Evolutionary conservation across 2,113 vertebrate genomes (phyloP).

Genomic region (Poecilia latipinna): DNA sequence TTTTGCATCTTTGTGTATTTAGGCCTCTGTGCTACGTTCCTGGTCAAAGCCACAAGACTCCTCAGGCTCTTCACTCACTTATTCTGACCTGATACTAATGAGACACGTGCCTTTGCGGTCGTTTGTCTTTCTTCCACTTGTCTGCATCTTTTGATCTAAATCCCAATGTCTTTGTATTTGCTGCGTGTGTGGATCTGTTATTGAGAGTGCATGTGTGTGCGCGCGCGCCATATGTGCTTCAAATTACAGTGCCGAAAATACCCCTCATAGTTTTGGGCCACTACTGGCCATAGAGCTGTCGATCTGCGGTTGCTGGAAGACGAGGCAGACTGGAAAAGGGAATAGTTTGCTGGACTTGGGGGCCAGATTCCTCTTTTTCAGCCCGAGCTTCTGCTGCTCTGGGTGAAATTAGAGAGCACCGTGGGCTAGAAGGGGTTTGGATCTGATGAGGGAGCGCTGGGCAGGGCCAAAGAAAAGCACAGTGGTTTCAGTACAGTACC

Average conservation of each 20-base stretch:
- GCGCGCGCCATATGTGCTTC: conserved; percentile 69
- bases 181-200: conserved; percentile 49
- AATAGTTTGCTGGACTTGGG: conserved; percentile 76
- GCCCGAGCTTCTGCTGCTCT: conserved; percentile 76
- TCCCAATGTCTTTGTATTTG: conserved; percentile 36
- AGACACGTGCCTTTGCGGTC: conserved; percentile 46
- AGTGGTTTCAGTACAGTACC: conserved; percentile 61
- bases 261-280: conserved; percentile 82
- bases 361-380: conserved; percentile 77
- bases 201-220: conserved; percentile 43
- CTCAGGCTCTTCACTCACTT: conserved; percentile 4
- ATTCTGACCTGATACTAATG: conserved; percentile 25
- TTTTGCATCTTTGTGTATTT: conserved; percentile 36
- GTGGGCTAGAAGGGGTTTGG: conserved; percentile 68
- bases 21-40: conserved; percentile 47
- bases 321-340: conserved; percentile 77
- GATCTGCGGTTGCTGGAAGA: conserved; percentile 79
- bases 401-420: conserved; percentile 82
- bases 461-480: conserved; percentile 72
- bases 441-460: conserved; percentile 51
- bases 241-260: conserved; percentile 86
- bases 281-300: conserved; percentile 71
- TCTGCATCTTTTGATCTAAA: conserved; percentile 36
- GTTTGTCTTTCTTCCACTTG: conserved; percentile 32
- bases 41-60: conserved; percentile 26